phyloP scores from a whole-genome alignment of 2,888 invertebrate genomes.

The Ormyrus labotus region DNA sequence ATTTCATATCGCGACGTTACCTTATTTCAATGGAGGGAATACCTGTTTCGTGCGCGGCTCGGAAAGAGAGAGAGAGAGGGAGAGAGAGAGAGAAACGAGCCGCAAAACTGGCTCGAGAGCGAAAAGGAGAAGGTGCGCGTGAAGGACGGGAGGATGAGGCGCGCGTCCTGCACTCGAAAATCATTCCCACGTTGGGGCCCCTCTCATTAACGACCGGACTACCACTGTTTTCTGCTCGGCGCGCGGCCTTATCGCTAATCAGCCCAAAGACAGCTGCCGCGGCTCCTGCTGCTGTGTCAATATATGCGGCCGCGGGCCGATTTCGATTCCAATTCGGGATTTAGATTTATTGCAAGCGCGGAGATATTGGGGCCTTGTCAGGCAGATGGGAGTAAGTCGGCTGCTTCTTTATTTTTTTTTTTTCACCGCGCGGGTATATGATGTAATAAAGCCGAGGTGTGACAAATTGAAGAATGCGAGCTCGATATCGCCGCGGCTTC shows the following conservation, averaged over 20 bases:
- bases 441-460: slow-evolving; percentile 6
- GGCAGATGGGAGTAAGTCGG: slow-evolving; percentile 4
- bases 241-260: slow-evolving; percentile 44
- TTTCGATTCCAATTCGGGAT: slow-evolving; percentile 31
- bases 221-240: slow-evolving; percentile 43
- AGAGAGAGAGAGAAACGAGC: slow-evolving; percentile 13
- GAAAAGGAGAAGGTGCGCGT: not conserved
- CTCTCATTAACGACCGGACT: slow-evolving; percentile 42
- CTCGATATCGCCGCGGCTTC: no score
- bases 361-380: slow-evolving; percentile 17
- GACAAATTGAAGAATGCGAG: not conserved
- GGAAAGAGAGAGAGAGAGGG: slow-evolving; percentile 59
- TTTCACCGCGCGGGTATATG: not conserved
- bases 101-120: slow-evolving; percentile 46
- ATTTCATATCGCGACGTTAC: slow-evolving; percentile 75
- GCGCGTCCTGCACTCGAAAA: slow-evolving; percentile 45
- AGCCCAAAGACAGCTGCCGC: slow-evolving; percentile 29
- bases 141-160: not conserved
- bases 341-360: slow-evolving; percentile 39
- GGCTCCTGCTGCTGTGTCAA: slow-evolving; percentile 21
- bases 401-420: no score
- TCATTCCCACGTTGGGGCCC: slow-evolving; percentile 50
- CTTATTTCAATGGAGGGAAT: slow-evolving; percentile 73
- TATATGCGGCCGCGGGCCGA: slow-evolving; percentile 4
- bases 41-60: slow-evolving; percentile 68